Conservation (phyloP, 2,113 vertebrate genomes). For the Phycodurus eques region DNA sequence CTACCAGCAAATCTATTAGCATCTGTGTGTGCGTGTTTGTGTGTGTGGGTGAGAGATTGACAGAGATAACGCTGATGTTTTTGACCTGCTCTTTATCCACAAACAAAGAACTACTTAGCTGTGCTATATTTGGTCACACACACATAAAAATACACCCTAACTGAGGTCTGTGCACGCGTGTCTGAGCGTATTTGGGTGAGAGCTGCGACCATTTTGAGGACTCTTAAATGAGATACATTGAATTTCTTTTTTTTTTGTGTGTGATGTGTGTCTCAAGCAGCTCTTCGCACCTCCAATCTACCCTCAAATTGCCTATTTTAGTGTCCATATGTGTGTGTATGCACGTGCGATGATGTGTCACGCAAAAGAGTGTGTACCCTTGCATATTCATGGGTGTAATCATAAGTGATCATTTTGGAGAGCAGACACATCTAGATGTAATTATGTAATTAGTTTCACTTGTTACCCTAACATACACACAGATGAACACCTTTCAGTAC, state of each 20-base stretch:
- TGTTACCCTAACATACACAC: slow-evolving; percentile 4
- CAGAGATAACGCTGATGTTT: slow-evolving; percentile 1
- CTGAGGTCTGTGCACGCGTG: slow-evolving; percentile 24
- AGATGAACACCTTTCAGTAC: not conserved
- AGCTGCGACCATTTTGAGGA: slow-evolving; percentile 51
- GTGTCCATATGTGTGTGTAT: slow-evolving; percentile 15
- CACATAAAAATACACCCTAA: slow-evolving; percentile 6
- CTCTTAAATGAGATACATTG: slow-evolving; percentile 64
- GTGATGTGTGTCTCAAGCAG: slow-evolving; percentile 46
- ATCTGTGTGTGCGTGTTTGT: slow-evolving; percentile 10
- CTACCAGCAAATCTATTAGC: slow-evolving; percentile 6
- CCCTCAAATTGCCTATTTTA: slow-evolving; percentile 27
- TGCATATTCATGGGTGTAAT: slow-evolving; percentile 29
- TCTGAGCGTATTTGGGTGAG: slow-evolving; percentile 25
- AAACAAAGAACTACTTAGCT: slow-evolving; percentile 54
- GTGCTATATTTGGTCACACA: slow-evolving; percentile 26
- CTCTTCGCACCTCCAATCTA: slow-evolving; percentile 50
- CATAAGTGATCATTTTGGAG: slow-evolving; percentile 51
- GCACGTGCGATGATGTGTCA: slow-evolving; percentile 6
- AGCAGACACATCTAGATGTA: slow-evolving; percentile 42
- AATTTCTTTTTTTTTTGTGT: slow-evolving; percentile 55
- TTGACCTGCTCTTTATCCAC: slow-evolving; percentile 56
- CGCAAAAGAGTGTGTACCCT: slow-evolving; percentile 19
- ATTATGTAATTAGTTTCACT: slow-evolving; percentile 44
- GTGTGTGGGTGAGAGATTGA: slow-evolving; percentile 10